Evolutionary conservation across 2,888 invertebrate species (phyloP).

Genomic region (Conomelus anceps): DNA sequence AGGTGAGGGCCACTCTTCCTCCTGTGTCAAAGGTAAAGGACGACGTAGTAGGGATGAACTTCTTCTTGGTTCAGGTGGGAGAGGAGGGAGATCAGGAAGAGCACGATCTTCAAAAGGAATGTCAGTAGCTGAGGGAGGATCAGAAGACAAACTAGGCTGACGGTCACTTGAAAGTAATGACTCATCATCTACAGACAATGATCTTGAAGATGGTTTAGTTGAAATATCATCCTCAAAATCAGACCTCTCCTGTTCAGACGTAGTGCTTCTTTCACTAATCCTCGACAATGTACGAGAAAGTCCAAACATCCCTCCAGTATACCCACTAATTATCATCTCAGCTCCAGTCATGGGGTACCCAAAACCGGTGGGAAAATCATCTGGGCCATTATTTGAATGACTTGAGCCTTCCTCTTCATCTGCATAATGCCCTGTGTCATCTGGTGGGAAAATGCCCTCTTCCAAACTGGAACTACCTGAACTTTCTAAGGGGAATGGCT

Average conservation of each 20-base stretch:
- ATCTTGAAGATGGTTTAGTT: conserved; percentile 76
- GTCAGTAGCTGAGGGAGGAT: conserved; percentile 46
- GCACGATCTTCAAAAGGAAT: conserved; percentile 31
- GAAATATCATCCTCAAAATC: conserved; percentile 67
- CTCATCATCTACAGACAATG: conserved; percentile 77
- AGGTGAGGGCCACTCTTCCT: conserved; percentile 67
- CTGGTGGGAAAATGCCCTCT: conserved; percentile 73
- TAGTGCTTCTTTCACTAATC: conserved; percentile 82
- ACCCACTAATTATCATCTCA: conserved; percentile 54
- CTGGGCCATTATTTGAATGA: conserved; percentile 54
- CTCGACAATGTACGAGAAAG: conserved; percentile 71
- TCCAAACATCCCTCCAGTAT: conserved; percentile 62
- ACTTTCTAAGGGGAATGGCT: conserved; percentile 75
- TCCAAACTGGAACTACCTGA: conserved; percentile 81
- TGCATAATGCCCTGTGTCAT: conserved; percentile 47
- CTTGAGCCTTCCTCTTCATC: conserved; percentile 51
- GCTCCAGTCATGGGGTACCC: conserved; percentile 56
- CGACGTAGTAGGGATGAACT: conserved; percentile 27
- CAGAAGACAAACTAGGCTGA: conserved; percentile 77
- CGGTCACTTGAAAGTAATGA: conserved; percentile 77
- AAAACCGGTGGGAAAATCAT: conserved; percentile 70
- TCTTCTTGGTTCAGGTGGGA: conserved; percentile 27
- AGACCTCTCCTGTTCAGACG: conserved; percentile 76
- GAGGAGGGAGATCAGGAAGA: conserved; percentile 31
- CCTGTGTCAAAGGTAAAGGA: conserved; percentile 29